These are phyloP conservation scores for Muraenolepis orangiensis DNA, from an alignment of 2,797 vertebrate genomes.

Conservation along the genomic window DNA sequence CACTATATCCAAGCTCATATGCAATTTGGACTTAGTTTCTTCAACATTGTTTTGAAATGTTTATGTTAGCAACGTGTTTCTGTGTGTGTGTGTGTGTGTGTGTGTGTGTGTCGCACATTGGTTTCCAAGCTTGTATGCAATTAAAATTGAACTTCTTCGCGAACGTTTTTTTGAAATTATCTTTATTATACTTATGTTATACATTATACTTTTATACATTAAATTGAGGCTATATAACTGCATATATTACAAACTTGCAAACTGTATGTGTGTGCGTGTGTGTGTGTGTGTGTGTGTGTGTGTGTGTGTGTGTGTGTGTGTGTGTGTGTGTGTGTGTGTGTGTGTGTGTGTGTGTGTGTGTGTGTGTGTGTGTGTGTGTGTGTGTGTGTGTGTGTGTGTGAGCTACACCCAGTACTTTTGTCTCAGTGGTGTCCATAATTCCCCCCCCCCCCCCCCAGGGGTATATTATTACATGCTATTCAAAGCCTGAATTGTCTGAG, in stretches of 20 bases:
- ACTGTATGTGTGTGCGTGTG: constrained; percentile 12
- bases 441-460: constrained; percentile 11
- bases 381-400: not conserved
- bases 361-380: constrained; percentile 1
- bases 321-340: constrained; percentile 17
- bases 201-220: not conserved
- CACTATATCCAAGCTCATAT: too few relatives aligned
- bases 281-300: too few relatives aligned
- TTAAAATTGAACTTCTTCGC: not conserved
- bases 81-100: constrained; percentile 5
- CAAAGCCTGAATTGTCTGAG: constrained; percentile 28
- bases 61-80: too few relatives aligned
- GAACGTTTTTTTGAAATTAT: not conserved
- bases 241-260: not conserved
- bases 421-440: not conserved
- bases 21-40: too few relatives aligned
- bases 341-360: constrained; percentile 1
- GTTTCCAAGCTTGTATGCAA: not conserved
- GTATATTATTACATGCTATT: constrained; percentile 47
- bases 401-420: constrained; percentile 26
- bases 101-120: not conserved
- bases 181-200: not conserved
- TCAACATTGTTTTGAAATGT: too few relatives aligned
- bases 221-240: not conserved
- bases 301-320: constrained; percentile 12